Evolutionary conservation across 2,888 invertebrate genomes (phyloP).

Genomic region (Eilema depressum): DNA sequence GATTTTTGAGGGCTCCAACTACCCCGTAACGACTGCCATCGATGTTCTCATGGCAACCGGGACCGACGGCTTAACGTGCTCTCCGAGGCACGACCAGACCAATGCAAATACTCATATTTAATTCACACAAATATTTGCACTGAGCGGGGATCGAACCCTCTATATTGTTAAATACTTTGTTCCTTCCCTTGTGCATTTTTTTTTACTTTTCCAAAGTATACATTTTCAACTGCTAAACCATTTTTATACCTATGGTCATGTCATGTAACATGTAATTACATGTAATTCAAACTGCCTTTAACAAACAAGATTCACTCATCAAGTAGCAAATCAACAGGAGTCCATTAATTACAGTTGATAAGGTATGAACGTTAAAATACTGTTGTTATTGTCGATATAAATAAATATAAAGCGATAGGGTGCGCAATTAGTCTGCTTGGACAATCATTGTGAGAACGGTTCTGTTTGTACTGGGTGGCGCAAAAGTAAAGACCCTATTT

Average conservation of each 20-base stretch:
- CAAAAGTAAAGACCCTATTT: too few species aligned
- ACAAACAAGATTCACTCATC: not conserved
- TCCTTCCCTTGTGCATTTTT: not conserved
- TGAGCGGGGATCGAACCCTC: too few species aligned
- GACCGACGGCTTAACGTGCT: too few species aligned
- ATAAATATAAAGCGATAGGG: not conserved
- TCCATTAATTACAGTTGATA: not conserved
- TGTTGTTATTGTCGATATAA: not conserved
- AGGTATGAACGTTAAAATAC: not conserved
- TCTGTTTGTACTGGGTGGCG: not conserved
- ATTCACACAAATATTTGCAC: too few species aligned
- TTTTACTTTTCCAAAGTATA: not conserved
- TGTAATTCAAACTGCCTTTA: not conserved
- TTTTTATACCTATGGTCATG: too few species aligned
- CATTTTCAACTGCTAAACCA: too few species aligned
- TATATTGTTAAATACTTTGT: not conserved
- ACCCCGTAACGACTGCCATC: too few species aligned
- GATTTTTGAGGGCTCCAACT: too few species aligned
- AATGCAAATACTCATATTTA: too few species aligned
- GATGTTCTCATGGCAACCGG: too few species aligned
- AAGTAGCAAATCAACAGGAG: not conserved
- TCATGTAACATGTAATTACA: too few species aligned
- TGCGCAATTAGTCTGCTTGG: slow-evolving; percentile 17
- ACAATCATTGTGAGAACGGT: slow-evolving; percentile 31
- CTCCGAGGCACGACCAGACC: too few species aligned